Base-by-base conservation (phyloP, 2,888 invertebrate genomes). In the Cancer borealis region DNA sequence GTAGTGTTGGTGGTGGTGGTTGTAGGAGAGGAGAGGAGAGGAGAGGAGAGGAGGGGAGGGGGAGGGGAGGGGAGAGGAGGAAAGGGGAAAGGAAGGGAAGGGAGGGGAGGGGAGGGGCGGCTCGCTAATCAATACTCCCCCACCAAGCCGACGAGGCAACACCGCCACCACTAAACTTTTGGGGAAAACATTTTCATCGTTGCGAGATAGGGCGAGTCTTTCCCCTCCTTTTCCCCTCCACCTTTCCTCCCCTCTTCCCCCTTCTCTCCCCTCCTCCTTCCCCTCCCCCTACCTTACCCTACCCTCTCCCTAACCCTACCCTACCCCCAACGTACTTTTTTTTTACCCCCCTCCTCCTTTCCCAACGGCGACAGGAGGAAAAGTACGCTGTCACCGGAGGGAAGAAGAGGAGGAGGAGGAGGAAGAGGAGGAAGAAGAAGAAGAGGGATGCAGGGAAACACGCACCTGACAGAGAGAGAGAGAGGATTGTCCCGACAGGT, bases 91-190 rank as follows among this genome's bases (percentile, higher is more conserved):
- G 30, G 12, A 60, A 91, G 10, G 14, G 47, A 90, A 49, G 30
- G 88, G 54, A 21, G 10, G 91, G 1, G 17, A 66, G 91, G 46
- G 46, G 45, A 39, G 46, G 92, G 26, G 47, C 39, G 66, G 21
- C 49, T 14, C 26, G 49, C 26, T 89, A 79, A 79, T 30, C 26
- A 79, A 79, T 79, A 79, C 79, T 26, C 79, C 79, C 79, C 79
- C 30, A 10, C 79, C 79, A 30, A 30, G 30, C 30, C 79, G 79
- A 10, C 79, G 30, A 30, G 79, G 79, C 79, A 79, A 3, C 79
- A 30, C 79, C 79, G 30, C 79, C 79, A 30, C 26, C 30, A 79
- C 79, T 79, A 79, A 79, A 79, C 79, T 79, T 79, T 79, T 79
- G 26, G 30, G 30, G 30, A 0, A 79, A 79, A 79, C 79, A 79